Evolutionary conservation across 2,113 vertebrate genomes (phyloP), one percentile per base, ranked within the genome.

Genomic region (Engraulis encrasicolus): DNA sequence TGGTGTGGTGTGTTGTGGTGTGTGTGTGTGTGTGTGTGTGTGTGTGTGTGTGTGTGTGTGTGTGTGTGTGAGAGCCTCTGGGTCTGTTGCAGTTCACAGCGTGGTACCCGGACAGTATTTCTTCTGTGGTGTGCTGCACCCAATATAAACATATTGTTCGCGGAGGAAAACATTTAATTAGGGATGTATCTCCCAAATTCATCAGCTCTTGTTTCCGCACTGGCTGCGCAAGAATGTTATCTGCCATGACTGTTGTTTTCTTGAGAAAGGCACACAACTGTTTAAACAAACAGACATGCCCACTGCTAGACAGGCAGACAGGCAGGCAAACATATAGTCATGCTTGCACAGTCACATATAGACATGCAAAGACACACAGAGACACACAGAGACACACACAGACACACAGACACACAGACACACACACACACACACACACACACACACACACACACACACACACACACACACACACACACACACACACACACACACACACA

Each of bases 151-250:
- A 66, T 66, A 66, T 66, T 66, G 58, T 23, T 66, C 58, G 0
- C n/a, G 15, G 58, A 66, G 58, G 31, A 66, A 66, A 66, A 66
- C 58, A 66, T 66, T 66, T 66, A 66, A 66, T 66, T 66, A 66
- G 15, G 58, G 58, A 66, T 66, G 58, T 66, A 66, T 66, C 58
- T 66, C 6, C 9, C 2, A 45, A 66, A 66, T 66, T 66, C 58
- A 66, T 66, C 58, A 66, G 58, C 58, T 66, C 7, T 9, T 6
- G 58, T 66, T 66, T 66, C 58, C 58, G 58, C 58, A 9, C 6
- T 14, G 58, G 23, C n/a, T 11, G 6, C n/a, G 14, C n/a, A 66
- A 66, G 58, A 66, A 66, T 66, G 58, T 66, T 66, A 66, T 66
- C 58, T 66, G 58, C 58, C 1, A 31, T 23, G 23, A 14, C 58